Evolutionary conservation across 1,140 invertebrate genomes (phyloP).

Genomic region (Euwallacea similis): DNA sequence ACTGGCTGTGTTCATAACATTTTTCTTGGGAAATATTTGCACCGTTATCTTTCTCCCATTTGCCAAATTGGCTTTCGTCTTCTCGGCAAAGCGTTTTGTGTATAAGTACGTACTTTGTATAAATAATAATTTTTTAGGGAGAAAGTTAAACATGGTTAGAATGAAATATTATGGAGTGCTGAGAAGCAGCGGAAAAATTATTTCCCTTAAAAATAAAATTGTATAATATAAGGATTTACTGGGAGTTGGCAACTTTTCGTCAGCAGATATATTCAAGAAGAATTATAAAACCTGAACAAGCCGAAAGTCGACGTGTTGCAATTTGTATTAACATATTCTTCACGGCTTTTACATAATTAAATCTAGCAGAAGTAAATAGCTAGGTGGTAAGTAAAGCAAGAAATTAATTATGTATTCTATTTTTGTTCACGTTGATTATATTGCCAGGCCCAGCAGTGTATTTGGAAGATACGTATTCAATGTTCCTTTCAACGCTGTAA

Average conservation of each 20-base stretch:
- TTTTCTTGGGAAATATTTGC: conserved; percentile 8
- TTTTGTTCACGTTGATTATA: too few relatives aligned
- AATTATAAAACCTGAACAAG: too few relatives aligned
- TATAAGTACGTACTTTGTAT: conserved; percentile 16
- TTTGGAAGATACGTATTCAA: too few relatives aligned
- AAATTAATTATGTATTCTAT: too few relatives aligned
- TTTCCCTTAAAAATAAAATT: conserved; percentile 11
- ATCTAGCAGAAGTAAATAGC: too few relatives aligned
- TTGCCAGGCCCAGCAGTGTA: too few relatives aligned
- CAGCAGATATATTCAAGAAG: neutral
- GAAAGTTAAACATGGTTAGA: conserved; percentile 10
- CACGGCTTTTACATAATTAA: too few relatives aligned
- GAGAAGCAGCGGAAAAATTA: conserved; percentile 9
- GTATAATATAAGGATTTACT: conserved; percentile 7
- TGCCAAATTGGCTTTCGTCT: conserved; percentile 23
- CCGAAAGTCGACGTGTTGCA: too few relatives aligned
- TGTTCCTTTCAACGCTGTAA: too few relatives aligned
- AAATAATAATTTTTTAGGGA: conserved; percentile 14
- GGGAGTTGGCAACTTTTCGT: neutral
- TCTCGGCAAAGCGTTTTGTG: conserved; percentile 10
- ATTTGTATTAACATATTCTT: too few relatives aligned
- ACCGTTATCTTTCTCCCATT: conserved; percentile 17
- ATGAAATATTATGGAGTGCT: conserved; percentile 12
- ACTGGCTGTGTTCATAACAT: neutral
- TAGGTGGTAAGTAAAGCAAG: too few relatives aligned